Conservation (phyloP, 1,140 invertebrate genomes). For the Frieseomelitta varia region DNA sequence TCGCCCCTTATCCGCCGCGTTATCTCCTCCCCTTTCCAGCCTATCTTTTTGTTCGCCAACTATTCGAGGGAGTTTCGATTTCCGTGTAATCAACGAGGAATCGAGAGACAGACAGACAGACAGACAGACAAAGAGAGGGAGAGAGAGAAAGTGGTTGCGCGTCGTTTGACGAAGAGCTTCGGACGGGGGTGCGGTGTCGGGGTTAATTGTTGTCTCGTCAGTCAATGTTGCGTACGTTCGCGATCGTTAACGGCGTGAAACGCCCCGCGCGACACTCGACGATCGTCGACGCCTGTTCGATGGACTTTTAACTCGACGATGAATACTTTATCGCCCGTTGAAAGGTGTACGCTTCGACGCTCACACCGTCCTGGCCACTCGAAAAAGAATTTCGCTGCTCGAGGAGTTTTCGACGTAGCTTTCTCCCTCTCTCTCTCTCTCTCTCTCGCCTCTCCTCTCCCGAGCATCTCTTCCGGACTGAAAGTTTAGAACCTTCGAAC, state of each 20-base stretch:
- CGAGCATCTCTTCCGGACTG: background rate
- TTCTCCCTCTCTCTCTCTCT: background rate
- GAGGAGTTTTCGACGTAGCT: background rate
- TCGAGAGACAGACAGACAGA: background rate
- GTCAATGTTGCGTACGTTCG: background rate
- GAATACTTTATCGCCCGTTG: background rate
- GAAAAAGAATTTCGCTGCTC: no score
- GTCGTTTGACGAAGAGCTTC: background rate
- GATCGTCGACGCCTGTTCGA: conserved; percentile 13
- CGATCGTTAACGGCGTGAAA: conserved; percentile 38
- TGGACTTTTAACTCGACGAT: conserved; percentile 14
- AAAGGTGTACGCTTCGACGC: background rate
- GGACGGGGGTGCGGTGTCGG: background rate
- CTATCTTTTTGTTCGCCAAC: conserved; percentile 37
- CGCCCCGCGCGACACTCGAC: background rate
- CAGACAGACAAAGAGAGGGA: background rate
- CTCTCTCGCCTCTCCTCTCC: background rate
- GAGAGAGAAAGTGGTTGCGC: background rate
- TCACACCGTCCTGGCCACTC: background rate
- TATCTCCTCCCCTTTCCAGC: conserved; percentile 31
- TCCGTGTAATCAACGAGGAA: conserved; percentile 56
- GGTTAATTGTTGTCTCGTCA: conserved; percentile 41
- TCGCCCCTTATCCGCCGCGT: background rate
- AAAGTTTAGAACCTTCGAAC: background rate
- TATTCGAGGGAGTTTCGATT: conserved; percentile 54